Conservation (phyloP, 2,888 invertebrate genomes). For the Eristalis tenax region DNA sequence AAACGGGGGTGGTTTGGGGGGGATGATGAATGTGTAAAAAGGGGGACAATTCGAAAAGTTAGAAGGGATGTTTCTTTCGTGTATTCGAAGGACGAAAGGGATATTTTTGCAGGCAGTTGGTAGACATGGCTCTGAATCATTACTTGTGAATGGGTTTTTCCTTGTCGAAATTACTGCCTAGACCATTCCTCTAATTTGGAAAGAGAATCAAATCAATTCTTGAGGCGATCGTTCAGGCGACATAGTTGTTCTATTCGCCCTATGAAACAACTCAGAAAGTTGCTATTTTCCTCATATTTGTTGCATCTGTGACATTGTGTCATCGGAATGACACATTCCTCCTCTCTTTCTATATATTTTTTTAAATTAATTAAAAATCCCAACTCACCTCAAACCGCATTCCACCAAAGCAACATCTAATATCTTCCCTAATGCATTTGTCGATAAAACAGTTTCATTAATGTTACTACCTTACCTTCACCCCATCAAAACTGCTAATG, state of each 20-base stretch:
- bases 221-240: too few species aligned
- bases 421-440: background rate
- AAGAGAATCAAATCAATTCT: too few species aligned
- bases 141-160: background rate
- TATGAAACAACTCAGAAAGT: too few species aligned
- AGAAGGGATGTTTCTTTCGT: too few species aligned
- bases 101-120: conserved; percentile 29
- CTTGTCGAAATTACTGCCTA: background rate
- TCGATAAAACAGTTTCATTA: conserved; percentile 35
- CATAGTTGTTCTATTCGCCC: too few species aligned
- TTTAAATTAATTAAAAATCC: too few species aligned
- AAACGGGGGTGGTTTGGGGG: background rate
- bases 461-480: background rate
- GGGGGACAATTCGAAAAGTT: background rate
- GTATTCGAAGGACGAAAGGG: conserved; percentile 39
- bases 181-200: too few species aligned
- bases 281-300: too few species aligned
- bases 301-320: too few species aligned
- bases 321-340: too few species aligned
- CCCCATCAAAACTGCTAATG: background rate
- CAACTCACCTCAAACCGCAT: too few species aligned
- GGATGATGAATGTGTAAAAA: background rate
- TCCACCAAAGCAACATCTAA: background rate
- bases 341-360: too few species aligned
- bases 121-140: background rate